Evolutionary conservation across 2,888 invertebrate genomes (phyloP), one percentile per base, ranked within the genome.

Genomic region (Drosophila pseudotakahashii): DNA sequence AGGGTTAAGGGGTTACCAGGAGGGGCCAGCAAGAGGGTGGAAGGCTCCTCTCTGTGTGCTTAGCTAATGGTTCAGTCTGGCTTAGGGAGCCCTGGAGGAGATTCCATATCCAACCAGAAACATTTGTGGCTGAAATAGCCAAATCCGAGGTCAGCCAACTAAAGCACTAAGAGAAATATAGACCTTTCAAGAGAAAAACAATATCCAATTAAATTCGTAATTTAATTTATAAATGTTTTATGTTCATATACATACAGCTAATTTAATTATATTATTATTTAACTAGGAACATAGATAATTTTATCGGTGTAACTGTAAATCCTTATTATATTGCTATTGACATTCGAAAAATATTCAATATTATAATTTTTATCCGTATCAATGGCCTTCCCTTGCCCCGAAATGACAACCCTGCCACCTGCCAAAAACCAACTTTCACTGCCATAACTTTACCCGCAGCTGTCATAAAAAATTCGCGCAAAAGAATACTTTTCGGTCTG

Each of bases 381-480:
- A 52, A 47, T 23, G 53, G 16, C 19, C 30, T 30, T 0, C 30
- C 30, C 30, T 2, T 7, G 0, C 30, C 30, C 7, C 30, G 7
- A 30, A 30, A 7, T 30, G 30, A 30, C 7, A 7, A 7, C 30
- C 30, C 7, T 30, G 7, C 30, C 57, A 39, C 54, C 62, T 58
- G 47, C 47, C 10, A 53, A 53, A 69, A 75, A 73, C 36, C 39
- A 77, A 80, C 83, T 86, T 79, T 73, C 63, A 45, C 69, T 69
- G 59, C 64, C 71, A 76, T 64, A 85, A 85, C 68, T 85, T 77
- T 73, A 19, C 50, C 39, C 51, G 78, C 69, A 67, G 73, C 78
- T 83, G 81, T 86, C 81, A 80, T 80, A 80, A 86, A 69, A 80
- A 78, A 81, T 69, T 48, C 62, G 62, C 62, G 76, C 61, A 42